Evolutionary conservation across 2,113 vertebrate species (phyloP), one percentile per base, ranked within the genome.

Genomic region (Mohoua ochrocephala): DNA sequence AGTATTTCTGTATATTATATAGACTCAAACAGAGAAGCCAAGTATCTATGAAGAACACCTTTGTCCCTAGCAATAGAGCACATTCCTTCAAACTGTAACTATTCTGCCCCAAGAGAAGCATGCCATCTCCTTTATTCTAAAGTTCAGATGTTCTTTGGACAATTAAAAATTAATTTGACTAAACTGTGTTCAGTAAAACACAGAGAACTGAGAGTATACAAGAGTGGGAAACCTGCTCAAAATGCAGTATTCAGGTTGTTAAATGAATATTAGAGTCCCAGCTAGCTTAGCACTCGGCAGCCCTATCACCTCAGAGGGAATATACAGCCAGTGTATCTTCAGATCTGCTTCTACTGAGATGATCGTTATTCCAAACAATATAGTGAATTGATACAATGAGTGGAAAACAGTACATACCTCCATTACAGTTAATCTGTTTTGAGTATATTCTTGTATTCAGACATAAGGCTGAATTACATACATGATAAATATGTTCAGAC

Each of bases 21-120:
- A 37, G 41, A 88, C 24, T 89, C 30, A 96, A 96, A 97, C 81
- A 89, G 49, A 68, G 42, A 86, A 76, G 73, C 28, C 49, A 91
- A 91, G 85, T 91, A 79, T 86, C 84, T 96, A 65, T 92, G 79
- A 89, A 91, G 87, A 91, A 84, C 35, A 79, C 20, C 16, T 81
- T 49, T 76, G 22, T 33, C 26, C 42, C 64, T 74, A 89, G 61
- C 28, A 79, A 57, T 2, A 90, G 15, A 65, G 11, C 17, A 50
- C 8, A 2, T 54, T 93, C 39, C 64, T 88, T 92, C 65, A 63
- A 77, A 37, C 45, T 65, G 0, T 27, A 59, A 85, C 44, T 78
- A 75, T 74, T 89, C 56, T 42, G 27, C 33, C 74, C 26, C 35
- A 61, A 67, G 8, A 45, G 60, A 87, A 91, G 64, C 30, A 54